Conservation (phyloP, 2,888 invertebrate genomes). For the Sphecodes monilicornis region DNA sequence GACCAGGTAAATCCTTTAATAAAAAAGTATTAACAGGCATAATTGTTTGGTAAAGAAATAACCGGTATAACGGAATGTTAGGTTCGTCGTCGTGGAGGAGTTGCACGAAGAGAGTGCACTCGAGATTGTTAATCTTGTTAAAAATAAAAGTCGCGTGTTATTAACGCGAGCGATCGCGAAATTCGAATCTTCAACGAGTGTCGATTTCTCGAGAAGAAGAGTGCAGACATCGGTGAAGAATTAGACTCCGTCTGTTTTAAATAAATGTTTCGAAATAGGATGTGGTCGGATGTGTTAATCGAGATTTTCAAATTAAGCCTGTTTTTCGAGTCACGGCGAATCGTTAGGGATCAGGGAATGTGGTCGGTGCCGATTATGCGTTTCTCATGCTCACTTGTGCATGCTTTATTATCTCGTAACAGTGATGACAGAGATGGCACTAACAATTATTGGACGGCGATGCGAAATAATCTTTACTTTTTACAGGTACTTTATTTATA, state of each 20-base stretch:
- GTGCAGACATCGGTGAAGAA: neutral
- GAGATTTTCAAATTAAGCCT: neutral
- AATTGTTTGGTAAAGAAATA: too few species aligned
- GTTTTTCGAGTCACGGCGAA: neutral
- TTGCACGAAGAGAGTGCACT: neutral
- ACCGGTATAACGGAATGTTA: too few species aligned
- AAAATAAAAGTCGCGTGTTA: slow-evolving; percentile 3
- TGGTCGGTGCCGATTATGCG: slow-evolving; percentile 51
- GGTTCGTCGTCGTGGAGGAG: neutral
- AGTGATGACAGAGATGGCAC: slow-evolving; percentile 51
- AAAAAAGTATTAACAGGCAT: slow-evolving; percentile 14
- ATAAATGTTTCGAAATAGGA: neutral
- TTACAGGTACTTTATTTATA: neutral
- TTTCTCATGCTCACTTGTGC: slow-evolving; percentile 65
- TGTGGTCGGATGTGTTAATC: neutral
- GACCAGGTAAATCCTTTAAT: neutral
- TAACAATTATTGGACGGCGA: slow-evolving; percentile 44
- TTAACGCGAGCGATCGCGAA: neutral
- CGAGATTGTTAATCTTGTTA: slow-evolving; percentile 44
- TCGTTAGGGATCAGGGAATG: slow-evolving; percentile 62
- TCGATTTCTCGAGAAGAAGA: neutral
- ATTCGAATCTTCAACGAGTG: neutral
- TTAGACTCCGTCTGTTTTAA: neutral
- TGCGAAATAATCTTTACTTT: slow-evolving; percentile 32
- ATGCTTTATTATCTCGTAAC: slow-evolving; percentile 68